These are phyloP conservation scores for Onychostruthus taczanowskii DNA, from an alignment of 2,113 vertebrate species.

Conservation along the genomic window DNA sequence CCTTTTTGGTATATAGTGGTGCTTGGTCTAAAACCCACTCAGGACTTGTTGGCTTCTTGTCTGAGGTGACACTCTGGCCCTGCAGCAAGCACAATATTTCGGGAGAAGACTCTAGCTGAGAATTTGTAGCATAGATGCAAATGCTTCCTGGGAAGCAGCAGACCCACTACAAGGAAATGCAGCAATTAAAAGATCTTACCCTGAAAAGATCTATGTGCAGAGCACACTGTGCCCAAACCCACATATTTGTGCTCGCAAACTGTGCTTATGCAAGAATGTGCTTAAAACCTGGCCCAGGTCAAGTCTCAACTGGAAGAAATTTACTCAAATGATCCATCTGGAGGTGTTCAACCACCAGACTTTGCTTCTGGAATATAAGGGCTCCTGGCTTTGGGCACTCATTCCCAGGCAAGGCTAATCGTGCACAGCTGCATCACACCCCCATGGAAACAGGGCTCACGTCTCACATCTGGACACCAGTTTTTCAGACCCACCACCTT, in stretches of 20 bases:
- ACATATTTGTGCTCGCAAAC: background rate
- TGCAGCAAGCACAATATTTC: background rate
- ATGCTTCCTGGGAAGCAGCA: background rate
- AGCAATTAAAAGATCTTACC: slow-evolving; percentile 5
- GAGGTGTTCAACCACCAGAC: slow-evolving; percentile 38
- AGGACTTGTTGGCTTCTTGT: background rate
- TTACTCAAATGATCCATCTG: slow-evolving; percentile 22
- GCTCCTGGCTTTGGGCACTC: slow-evolving; percentile 6
- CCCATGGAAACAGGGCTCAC: background rate
- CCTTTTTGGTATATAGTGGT: background rate
- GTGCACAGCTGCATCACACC: slow-evolving; percentile 3
- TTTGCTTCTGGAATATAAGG: background rate
- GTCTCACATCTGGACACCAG: slow-evolving; percentile 32
- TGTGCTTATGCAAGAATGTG: slow-evolving; percentile 4
- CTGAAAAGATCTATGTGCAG: slow-evolving; percentile 7
- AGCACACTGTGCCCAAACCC: background rate
- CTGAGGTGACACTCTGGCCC: background rate
- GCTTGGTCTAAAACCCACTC: background rate
- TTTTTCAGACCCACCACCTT: slow-evolving; percentile 7
- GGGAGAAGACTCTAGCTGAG: background rate
- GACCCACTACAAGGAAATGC: background rate
- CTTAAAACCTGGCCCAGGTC: slow-evolving; percentile 33
- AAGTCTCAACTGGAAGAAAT: slow-evolving; percentile 42
- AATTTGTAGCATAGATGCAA: background rate
- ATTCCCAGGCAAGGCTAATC: slow-evolving; percentile 9